phyloP scores from a whole-genome alignment of 2,888 invertebrate species.

The Phengaris arion region DNA sequence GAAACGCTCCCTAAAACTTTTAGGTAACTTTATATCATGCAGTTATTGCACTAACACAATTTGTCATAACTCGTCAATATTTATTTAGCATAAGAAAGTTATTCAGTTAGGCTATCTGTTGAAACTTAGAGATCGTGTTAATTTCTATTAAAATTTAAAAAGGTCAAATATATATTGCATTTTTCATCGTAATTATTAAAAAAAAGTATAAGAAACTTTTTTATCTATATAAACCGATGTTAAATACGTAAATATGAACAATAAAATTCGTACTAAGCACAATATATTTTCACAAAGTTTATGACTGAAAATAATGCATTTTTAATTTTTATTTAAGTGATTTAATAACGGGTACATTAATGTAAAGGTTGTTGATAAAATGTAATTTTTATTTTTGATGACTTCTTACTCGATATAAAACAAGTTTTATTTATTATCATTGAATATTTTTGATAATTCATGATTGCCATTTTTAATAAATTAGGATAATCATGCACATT shows the following conservation, averaged over 20 bases:
- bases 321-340: constrained; percentile 21
- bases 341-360: constrained; percentile 10
- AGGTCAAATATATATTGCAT: no score
- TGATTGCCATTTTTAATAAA: constrained; percentile 9
- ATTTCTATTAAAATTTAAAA: no score
- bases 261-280: neutral
- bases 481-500: neutral
- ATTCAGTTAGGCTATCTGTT: no score
- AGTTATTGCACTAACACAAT: neutral
- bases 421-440: constrained; percentile 1
- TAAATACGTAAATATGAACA: neutral
- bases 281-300: constrained; percentile 18
- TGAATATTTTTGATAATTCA: constrained; percentile 9
- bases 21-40: neutral
- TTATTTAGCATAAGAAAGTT: no score
- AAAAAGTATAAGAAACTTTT: no score
- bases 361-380: constrained; percentile 8
- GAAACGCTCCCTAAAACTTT: neutral
- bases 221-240: neutral
- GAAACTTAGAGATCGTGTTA: no score
- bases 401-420: constrained; percentile 4
- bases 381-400: constrained; percentile 3
- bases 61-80: no score
- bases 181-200: no score
- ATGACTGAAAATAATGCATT: constrained; percentile 21